phyloP scores from a whole-genome alignment of 2,888 invertebrate genomes.

The Sphaerophoria taeniata region DNA sequence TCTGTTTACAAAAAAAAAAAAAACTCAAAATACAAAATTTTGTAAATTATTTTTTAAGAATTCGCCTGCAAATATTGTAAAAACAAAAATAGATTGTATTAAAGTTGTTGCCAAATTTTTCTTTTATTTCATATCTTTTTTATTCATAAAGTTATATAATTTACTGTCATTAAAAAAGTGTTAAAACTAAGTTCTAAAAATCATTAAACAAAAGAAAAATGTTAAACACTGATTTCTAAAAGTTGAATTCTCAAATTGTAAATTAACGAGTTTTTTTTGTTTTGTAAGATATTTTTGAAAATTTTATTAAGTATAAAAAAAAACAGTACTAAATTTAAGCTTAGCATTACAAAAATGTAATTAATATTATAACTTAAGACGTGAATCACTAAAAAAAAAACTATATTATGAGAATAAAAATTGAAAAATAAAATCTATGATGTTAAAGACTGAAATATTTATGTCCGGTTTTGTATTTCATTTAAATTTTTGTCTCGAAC shows the following conservation, averaged over 20 bases:
- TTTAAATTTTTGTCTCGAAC: neutral
- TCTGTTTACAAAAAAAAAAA: too few species aligned
- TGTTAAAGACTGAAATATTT: constrained; percentile 69
- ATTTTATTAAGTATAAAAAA: constrained; percentile 8
- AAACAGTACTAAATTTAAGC: constrained; percentile 8
- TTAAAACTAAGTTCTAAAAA: too few species aligned
- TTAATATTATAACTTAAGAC: constrained; percentile 68
- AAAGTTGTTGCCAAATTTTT: too few species aligned
- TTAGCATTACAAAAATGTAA: constrained; percentile 45
- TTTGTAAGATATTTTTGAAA: constrained; percentile 56
- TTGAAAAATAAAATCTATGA: constrained; percentile 60
- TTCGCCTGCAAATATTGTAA: too few species aligned
- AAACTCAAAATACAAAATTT: too few species aligned
- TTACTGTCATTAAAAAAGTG: neutral
- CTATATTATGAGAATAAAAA: constrained; percentile 49
- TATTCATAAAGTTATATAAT: too few species aligned
- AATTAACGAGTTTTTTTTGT: constrained; percentile 48
- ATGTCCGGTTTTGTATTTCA: constrained; percentile 7
- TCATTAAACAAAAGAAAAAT: too few species aligned
- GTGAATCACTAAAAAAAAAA: constrained; percentile 64
- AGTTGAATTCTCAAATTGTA: neutral
- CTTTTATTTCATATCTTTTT: too few species aligned
- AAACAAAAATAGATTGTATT: too few species aligned
- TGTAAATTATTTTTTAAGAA: too few species aligned
- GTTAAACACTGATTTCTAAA: neutral